A percentile compares a stretch with the other conserved stretches of the same genome.
Conservation (phyloP, 1,140 invertebrate species). For the Lepidurus apus region DNA sequence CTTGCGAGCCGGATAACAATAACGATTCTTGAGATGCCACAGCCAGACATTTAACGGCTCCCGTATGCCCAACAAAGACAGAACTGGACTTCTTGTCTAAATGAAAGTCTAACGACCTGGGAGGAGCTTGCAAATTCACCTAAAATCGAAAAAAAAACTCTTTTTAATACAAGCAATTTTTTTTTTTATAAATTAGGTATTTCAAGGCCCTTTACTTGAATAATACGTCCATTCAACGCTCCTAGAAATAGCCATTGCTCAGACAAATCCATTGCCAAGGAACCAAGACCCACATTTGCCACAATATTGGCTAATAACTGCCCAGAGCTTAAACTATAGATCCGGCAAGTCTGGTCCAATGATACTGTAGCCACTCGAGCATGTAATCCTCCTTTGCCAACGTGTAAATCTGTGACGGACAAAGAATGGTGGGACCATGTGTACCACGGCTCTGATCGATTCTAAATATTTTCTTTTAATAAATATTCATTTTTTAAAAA, state of each 20-base stretch:
- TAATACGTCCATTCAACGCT: neutral
- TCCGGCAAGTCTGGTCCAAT: constrained; percentile 70
- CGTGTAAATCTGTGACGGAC: constrained; percentile 65
- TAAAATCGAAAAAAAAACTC: neutral
- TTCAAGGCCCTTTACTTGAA: neutral
- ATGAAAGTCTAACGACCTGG: neutral
- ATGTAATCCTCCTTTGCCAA: constrained; percentile 51
- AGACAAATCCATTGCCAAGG: neutral
- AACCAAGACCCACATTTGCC: constrained; percentile 18
- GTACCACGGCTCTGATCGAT: constrained; percentile 50
- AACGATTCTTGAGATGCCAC: constrained; percentile 60
- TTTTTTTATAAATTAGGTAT: no score
- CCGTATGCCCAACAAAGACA: constrained; percentile 58
- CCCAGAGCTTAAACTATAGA: constrained; percentile 67
- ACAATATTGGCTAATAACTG: constrained; percentile 49
- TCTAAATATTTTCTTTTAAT: neutral
- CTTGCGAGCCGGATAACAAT: constrained; percentile 67
- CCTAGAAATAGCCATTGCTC: neutral
- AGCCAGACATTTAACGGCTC: constrained; percentile 61
- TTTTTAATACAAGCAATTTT: neutral
- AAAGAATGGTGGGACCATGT: constrained; percentile 67
- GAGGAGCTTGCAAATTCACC: neutral
- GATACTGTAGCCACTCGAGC: constrained; percentile 69
- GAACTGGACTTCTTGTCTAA: constrained; percentile 38
- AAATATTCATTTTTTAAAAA: no score